Base-by-base conservation (phyloP, 2,113 vertebrate genomes). In the Lampris megalopsis region DNA sequence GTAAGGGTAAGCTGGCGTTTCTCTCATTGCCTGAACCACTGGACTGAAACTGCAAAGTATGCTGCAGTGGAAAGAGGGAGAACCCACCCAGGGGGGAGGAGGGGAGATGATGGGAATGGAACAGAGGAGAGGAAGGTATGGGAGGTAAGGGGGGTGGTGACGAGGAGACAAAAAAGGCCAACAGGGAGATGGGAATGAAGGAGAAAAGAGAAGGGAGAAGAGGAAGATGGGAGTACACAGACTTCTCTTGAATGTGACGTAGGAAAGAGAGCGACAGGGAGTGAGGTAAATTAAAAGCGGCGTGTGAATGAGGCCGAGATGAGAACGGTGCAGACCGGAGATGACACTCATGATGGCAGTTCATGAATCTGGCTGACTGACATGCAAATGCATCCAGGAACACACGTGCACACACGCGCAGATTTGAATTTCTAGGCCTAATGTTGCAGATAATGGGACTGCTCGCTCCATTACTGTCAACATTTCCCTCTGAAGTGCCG, bases 31-130 rank as follows among this genome's bases (percentile, higher is more conserved):
- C 86, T 86, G 84, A 90, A 87, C 85, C 88, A 78, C 72, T 90
- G 87, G 88, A 85, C 75, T 88, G 88, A 91, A 89, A 91, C 86
- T 82, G 88, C 88, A 88, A 89, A 84, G 59, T 85, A 85, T 93
- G 90, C 88, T 88, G 89, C 90, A 87, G 86, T 83, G 70, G 76
- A 85, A 75, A 80, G 83, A 84, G 47, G 80, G 73, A 77, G 75
- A 9, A 38, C 24, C 24, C 24, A 24, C 24, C 24, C 40, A 43
- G 52, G 48, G n/a, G 45, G 53, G 78, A 2, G 58, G 8, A 9
- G 10, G 1, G 40, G 6, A 47, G 6, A 45, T 35, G 37, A 24
- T 2, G 45, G 37, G 37, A 5, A 37, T 5, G 43, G 6, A 54
- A 57, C 54, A 57, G 74, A 63, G 56, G 63, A 70, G 49, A 64